Conservation (phyloP, 37 sponge, comb jelly and placozoan species). For the Ianthella basta region DNA sequence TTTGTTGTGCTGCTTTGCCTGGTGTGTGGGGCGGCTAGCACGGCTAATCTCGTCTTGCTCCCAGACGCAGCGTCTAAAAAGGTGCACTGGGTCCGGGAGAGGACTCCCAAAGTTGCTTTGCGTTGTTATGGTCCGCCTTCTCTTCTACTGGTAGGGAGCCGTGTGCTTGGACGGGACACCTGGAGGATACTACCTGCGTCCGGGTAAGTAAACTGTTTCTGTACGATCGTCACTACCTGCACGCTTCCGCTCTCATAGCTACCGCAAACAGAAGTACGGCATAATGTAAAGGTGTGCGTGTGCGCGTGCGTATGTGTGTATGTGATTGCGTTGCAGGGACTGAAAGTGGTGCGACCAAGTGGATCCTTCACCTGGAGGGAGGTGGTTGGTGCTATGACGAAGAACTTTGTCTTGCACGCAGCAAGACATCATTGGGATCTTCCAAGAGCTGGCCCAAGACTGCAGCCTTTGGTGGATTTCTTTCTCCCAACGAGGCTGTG, state of each 20-base stretch:
- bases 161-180: constrained; percentile 87
- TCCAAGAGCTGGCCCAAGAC: constrained; percentile 55
- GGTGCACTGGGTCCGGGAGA: too few relatives aligned
- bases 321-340: background rate
- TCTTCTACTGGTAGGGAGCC: constrained; percentile 54
- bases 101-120: too few relatives aligned
- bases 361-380: constrained; percentile 80
- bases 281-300: too few relatives aligned
- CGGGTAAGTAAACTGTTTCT: background rate
- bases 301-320: background rate
- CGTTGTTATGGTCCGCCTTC: too few relatives aligned
- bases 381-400: constrained; percentile 80
- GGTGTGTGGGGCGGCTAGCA: background rate
- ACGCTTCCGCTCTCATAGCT: too few relatives aligned
- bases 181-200: constrained; percentile 65
- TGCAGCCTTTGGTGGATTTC: constrained; percentile 46
- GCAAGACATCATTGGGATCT: constrained; percentile 73
- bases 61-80: background rate
- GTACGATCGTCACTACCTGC: too few relatives aligned
- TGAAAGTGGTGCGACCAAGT: constrained; percentile 50
- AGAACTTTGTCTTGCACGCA: constrained; percentile 57
- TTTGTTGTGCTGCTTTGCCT: too few relatives aligned
- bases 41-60: background rate
- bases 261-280: too few relatives aligned
- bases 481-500: constrained; percentile 43